Conservation (phyloP, 2,888 invertebrate species). For the Agrochola lychnidis region DNA sequence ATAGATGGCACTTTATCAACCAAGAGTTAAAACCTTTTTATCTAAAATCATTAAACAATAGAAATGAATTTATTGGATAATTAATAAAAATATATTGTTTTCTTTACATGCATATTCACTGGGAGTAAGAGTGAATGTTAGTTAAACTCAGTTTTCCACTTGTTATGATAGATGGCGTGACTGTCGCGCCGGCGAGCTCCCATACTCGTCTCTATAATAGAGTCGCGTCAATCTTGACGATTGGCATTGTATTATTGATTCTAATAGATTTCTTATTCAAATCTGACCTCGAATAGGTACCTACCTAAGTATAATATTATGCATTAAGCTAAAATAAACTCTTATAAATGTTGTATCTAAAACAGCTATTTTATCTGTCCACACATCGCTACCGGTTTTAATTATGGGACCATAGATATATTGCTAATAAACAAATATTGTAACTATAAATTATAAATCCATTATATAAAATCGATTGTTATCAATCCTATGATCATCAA, state of each 20-base stretch:
- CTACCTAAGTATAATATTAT: slow-evolving; percentile 5
- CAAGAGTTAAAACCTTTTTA: neutral
- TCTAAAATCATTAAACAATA: neutral
- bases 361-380: slow-evolving; percentile 34
- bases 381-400: slow-evolving; percentile 46
- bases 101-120: too few relatives aligned
- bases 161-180: slow-evolving; percentile 60
- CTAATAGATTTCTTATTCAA: slow-evolving; percentile 50
- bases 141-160: neutral
- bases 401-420: slow-evolving; percentile 4
- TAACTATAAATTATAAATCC: slow-evolving; percentile 74
- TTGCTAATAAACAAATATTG: slow-evolving; percentile 52
- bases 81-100: neutral
- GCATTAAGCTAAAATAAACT: slow-evolving; percentile 5
- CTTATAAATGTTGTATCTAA: slow-evolving; percentile 19
- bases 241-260: slow-evolving; percentile 19
- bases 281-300: slow-evolving; percentile 18
- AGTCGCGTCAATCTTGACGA: slow-evolving; percentile 21
- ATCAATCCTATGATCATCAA: slow-evolving; percentile 76
- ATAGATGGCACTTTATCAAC: slow-evolving; percentile 62
- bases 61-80: neutral
- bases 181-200: slow-evolving; percentile 12
- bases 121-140: neutral
- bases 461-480: slow-evolving; percentile 76
- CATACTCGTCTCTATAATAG: neutral